Base-by-base conservation (phyloP, 2,113 vertebrate genomes). In the Lipotes vexillifer region DNA sequence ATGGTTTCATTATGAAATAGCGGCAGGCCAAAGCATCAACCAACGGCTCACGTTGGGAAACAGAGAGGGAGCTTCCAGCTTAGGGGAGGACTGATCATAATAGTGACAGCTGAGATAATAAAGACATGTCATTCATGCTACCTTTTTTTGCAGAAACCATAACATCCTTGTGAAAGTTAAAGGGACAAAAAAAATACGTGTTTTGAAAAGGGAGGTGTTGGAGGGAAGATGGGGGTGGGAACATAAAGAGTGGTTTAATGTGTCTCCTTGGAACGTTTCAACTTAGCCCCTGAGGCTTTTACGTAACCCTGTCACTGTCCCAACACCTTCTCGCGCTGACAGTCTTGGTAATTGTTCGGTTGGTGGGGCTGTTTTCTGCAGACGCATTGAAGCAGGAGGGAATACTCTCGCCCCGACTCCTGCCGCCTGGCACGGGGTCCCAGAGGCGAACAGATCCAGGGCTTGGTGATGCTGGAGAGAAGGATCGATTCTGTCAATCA, bases 401-500 rank as follows among this genome's bases (percentile, higher is more conserved):
- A 77, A 94, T 25, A 57, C 72, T 90, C 57, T 20, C 55, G 3
- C 15, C 15, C 57, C 59, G 49, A 77, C 57, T 78, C 25, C 92
- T 4, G 11, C 3, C 14, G 15, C 80, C 87, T 75, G 97, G 92
- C 97, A 95, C 74, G 13, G 87, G 97, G 98, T 97, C 95, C 90
- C 44, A 55, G 93, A 97, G 97, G 98, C 85, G 33, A 46, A 6
- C 72, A 97, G 97, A 98, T 74, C 83, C 85, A 44, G 89, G 25
- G 88, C 95, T 87, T 68, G 92, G 97, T 52, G 94, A 97, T 93
- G 94, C 88, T 74, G 94, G 63, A 74, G 91, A 89, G 86, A 94
- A 81, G 91, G 98, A 99, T 99, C 97, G 98, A 98, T 99, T 97
- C 97, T 94, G 98, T 98, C 98, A 98, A 78, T 98, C 98, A 98